Evolutionary conservation across 2,113 vertebrate genomes (phyloP).

Genomic region (Orthonyx spaldingii): DNA sequence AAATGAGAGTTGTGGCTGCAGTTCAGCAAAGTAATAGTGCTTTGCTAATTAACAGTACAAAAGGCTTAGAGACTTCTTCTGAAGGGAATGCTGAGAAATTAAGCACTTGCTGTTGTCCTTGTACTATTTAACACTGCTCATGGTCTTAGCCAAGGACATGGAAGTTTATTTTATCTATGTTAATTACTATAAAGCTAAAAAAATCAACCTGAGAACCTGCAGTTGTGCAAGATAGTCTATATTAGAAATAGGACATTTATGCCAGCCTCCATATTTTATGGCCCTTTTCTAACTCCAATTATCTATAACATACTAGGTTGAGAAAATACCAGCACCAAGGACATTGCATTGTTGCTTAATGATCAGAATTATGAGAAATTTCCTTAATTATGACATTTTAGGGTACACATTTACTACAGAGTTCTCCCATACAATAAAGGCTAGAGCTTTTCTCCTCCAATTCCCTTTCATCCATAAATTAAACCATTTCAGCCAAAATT

Average conservation of each 20-base stretch:
- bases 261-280: not conserved
- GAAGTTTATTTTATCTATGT: not conserved
- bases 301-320: not conserved
- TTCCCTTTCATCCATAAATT: not conserved
- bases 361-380: not conserved
- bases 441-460: not conserved
- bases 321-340: not conserved
- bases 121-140: not conserved
- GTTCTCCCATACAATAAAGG: not conserved
- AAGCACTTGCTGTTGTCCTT: not conserved
- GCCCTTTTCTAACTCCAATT: not conserved
- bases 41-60: conserved; percentile 31
- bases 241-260: not conserved
- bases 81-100: not conserved
- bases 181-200: conserved; percentile 2
- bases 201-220: not conserved
- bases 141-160: not conserved
- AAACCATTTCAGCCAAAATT: not conserved
- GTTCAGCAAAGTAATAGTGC: not conserved
- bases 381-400: not conserved
- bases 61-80: not conserved
- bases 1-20: not conserved
- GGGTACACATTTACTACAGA: not conserved
- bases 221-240: not conserved
- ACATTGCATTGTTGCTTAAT: not conserved